phyloP scores from a whole-genome alignment of 1,140 invertebrate species.

The Pseudomyrmex cubaensis region DNA sequence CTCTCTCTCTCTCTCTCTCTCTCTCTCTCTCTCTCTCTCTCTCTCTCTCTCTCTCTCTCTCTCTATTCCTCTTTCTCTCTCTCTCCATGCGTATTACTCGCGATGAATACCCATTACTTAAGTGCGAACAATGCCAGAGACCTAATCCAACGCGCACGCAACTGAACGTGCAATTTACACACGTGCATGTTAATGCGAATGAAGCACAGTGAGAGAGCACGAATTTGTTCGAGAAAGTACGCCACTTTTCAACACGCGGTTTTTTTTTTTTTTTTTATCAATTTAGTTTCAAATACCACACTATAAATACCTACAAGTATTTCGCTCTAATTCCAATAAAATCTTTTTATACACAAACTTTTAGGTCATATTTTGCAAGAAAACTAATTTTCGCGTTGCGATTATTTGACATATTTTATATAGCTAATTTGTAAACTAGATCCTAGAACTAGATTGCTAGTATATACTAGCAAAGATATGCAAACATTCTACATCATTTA shows the following conservation, averaged over 20 bases:
- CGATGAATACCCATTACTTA: conserved; percentile 61
- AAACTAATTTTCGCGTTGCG: background rate
- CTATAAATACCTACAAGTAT: too few relatives aligned
- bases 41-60: too few relatives aligned
- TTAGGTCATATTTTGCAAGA: background rate
- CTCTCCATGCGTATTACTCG: conserved; percentile 37
- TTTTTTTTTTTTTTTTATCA: conserved; percentile 39
- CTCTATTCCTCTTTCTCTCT: background rate
- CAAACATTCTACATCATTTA: background rate
- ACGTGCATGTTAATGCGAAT: conserved; percentile 39
- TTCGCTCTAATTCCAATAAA: background rate
- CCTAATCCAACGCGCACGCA: conserved; percentile 56
- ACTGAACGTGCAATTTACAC: conserved; percentile 47
- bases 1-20: too few relatives aligned
- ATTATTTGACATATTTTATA: background rate
- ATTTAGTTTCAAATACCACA: too few relatives aligned
- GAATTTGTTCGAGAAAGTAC: conserved; percentile 40
- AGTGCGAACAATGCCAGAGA: conserved; percentile 51
- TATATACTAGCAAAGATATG: too few relatives aligned
- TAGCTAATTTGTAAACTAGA: conserved; percentile 5
- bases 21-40: too few relatives aligned
- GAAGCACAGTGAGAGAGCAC: conserved; percentile 30
- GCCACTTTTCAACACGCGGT: conserved; percentile 5
- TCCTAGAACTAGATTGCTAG: background rate
- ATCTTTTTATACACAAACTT: background rate